Evolutionary conservation across 2,797 vertebrate species (phyloP).

Genomic region (Okamejei kenojei): DNA sequence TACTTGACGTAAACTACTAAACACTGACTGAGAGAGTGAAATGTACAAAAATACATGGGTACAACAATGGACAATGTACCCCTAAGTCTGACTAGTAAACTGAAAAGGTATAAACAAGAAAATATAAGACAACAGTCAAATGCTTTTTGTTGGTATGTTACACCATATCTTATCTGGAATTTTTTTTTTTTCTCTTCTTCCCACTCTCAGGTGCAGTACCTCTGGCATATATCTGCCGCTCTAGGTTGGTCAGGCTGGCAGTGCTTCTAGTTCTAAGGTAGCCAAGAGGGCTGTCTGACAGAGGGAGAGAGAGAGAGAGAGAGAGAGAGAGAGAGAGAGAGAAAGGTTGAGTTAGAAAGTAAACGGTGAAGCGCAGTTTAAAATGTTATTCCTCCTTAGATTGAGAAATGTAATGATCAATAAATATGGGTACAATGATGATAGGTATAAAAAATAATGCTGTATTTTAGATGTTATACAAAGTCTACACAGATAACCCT

Average conservation of each 20-base stretch:
- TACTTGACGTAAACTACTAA: neutral
- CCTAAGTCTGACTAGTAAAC: neutral
- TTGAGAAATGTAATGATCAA: neutral
- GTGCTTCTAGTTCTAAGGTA: slow-evolving; percentile 98
- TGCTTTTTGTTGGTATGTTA: neutral
- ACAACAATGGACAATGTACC: slow-evolving; percentile 3
- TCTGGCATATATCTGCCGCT: slow-evolving; percentile 89
- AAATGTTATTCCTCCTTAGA: neutral
- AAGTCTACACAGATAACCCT: too few species aligned
- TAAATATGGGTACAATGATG: neutral
- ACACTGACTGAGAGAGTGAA: neutral
- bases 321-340: slow-evolving; percentile 65
- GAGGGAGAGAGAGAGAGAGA: slow-evolving; percentile 60
- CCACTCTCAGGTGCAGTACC: slow-evolving; percentile 72
- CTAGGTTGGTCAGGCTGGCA: slow-evolving; percentile 92
- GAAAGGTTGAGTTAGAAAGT: slow-evolving; percentile 51
- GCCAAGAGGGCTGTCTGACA: slow-evolving; percentile 89
- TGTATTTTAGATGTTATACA: neutral
- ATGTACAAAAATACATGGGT: neutral
- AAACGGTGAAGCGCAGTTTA: neutral
- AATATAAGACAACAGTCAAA: neutral
- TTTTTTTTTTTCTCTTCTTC: slow-evolving; percentile 5
- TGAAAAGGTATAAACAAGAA: neutral
- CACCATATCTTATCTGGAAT: slow-evolving; percentile 28
- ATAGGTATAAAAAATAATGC: neutral